These are phyloP conservation scores for Episyrphus balteatus DNA, from an alignment of 1,140 invertebrate genomes.

Conservation along the genomic window DNA sequence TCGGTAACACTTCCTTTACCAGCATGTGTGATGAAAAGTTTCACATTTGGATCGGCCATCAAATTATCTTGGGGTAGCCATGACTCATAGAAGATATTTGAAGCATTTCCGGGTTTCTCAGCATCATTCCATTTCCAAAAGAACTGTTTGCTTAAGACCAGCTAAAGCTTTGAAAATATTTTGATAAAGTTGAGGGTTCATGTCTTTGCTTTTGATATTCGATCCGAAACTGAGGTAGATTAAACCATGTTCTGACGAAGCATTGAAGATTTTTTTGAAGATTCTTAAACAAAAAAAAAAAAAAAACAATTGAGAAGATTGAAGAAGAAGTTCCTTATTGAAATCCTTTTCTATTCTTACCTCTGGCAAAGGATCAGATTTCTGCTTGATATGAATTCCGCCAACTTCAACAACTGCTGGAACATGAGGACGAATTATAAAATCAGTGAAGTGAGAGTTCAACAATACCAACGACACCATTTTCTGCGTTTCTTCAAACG, in stretches of 20 bases:
- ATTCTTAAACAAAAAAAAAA: slow-evolving; percentile 28
- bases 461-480: slow-evolving; percentile 26
- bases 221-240: slow-evolving; percentile 47
- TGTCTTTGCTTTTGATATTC: slow-evolving; percentile 25
- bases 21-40: slow-evolving; percentile 46
- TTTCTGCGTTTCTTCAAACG: slow-evolving; percentile 13
- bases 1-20: slow-evolving; percentile 42
- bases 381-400: slow-evolving; percentile 36
- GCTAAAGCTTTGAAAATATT: slow-evolving; percentile 18
- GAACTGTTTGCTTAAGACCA: slow-evolving; percentile 27
- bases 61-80: slow-evolving; percentile 42
- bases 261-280: slow-evolving; percentile 38
- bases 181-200: slow-evolving; percentile 27
- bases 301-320: too few relatives aligned
- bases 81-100: slow-evolving; percentile 40
- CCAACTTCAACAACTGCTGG: slow-evolving; percentile 38
- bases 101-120: slow-evolving; percentile 16
- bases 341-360: slow-evolving; percentile 18
- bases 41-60: slow-evolving; percentile 34
- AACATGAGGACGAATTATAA: slow-evolving; percentile 29
- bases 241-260: slow-evolving; percentile 36
- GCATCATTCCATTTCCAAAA: slow-evolving; percentile 41
- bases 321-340: too few relatives aligned
- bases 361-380: slow-evolving; percentile 29
- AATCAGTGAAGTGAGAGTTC: slow-evolving; percentile 29